Base-by-base conservation (phyloP, 2,888 invertebrate species). In the Sinopyrophorus schimmeli region DNA sequence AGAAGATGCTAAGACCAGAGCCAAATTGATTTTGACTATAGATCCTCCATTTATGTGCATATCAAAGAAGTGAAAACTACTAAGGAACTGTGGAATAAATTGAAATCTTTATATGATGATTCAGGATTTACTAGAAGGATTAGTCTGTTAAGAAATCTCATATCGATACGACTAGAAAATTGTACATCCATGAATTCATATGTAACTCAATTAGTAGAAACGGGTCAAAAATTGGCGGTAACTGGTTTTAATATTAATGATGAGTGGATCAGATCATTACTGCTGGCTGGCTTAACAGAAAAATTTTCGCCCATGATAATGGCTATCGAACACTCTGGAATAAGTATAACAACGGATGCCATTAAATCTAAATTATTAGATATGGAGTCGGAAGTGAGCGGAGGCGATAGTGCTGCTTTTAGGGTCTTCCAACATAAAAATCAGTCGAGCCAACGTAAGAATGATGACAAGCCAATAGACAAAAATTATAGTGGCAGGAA, bases 191-290 rank as follows among this genome's bases (percentile, higher is more conserved):
- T 65, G 60, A 51, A 32, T 7, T 5, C 11, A 0, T 67, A 67
- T 31, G 61, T 68, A 1, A 66, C 56, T 34, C 63, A 63, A 39
- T 31, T 66, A 0, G 40, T 64, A 1, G 63, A 62, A 35, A 65
- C 55, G 5, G 28, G 56, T 1, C 62, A 60, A 14, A 55, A 53
- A 44, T 53, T 65, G 23, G 47, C 47, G 10, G 26, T 60, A 24
- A 67, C 63, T 1, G 64, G 63, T 7, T 66, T 66, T 35, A 48
- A 57, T n/a, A 57, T 67, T 1, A 41, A 51, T 24, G 62, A 65
- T 21, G 54, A 57, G 38, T 66, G 65, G 61, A 43, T 62, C 9
- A 64, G 63, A 4, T 58, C 62, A 3, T 47, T 63, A 34, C 42
- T 66, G 7, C 54, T 63, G 31, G 55, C 54, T 1, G 54, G 53